Base-by-base conservation (phyloP, 2,113 vertebrate genomes). In the Edolisoma coerulescens region DNA sequence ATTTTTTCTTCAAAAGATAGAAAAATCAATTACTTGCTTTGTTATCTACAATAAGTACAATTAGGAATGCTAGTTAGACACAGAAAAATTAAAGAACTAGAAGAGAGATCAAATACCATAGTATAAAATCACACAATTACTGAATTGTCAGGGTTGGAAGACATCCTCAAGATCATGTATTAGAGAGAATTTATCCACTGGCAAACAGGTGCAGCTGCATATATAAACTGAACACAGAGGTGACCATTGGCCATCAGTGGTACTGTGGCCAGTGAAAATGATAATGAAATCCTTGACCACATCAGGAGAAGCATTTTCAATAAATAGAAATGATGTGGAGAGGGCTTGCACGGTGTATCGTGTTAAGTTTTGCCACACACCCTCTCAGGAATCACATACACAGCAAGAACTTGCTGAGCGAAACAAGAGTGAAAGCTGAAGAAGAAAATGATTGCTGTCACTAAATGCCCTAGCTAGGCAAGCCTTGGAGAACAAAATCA, bases 271-370 rank as follows among this genome's bases (percentile, higher is more conserved):
- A 59, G 30, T 37, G 52, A 59, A 84, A 90, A 90, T 32, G 3
- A 39, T 41, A 74, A 79, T n/a, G 8, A 89, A 84, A 74, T 59
- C 78, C 60, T 59, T 87, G 52, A 65, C 8, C 42, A 74, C 82
- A 67, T 27, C 33, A 74, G 44, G n/a, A 47, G 57, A 94, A 74
- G 19, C 57, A 79, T 79, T 82, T 88, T 70, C 52, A 71, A n/a
- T 41, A 82, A 88, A 53, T 3, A 71, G 45, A 57, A 78, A 67
- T 41, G 6, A 61, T 71, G 23, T 33, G 39, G 42, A 53, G 37
- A 78, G 42, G 57, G 28, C 20, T 87, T 1, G 0, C 17, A 28
- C 1, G 1, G 35, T 0, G 0, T 42, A 44, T 41, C 1, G 1
- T 15, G n/a, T 61, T 81, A 68, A 32, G 24, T 74, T 89, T 56